Evolutionary conservation across 2,113 vertebrate species (phyloP).

Genomic region (Albula goreensis): DNA sequence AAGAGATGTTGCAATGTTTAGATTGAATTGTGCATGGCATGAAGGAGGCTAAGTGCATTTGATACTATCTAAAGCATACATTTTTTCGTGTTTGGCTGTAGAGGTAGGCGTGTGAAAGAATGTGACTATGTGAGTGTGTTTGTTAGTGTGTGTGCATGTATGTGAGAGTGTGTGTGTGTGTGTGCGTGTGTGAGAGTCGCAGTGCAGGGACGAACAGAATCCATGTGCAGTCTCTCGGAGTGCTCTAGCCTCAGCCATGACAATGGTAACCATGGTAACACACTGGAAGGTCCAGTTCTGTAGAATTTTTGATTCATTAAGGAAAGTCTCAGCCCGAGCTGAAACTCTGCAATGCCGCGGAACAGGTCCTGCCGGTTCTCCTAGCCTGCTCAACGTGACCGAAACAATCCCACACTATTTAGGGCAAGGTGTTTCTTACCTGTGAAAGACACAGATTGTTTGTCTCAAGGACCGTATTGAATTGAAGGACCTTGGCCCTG

Average conservation of each 20-base stretch:
- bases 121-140: too few relatives aligned
- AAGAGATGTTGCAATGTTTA: too few relatives aligned
- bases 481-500: neutral
- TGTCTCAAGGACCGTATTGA: neutral
- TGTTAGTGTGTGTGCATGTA: conserved; percentile 19
- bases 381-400: conserved; percentile 14
- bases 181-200: conserved; percentile 16
- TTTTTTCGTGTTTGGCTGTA: neutral
- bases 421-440: conserved; percentile 23
- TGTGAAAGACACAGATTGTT: conserved; percentile 28
- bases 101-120: neutral
- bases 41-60: too few relatives aligned
- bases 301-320: conserved; percentile 46
- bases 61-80: neutral
- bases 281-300: conserved; percentile 34
- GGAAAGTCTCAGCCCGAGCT: conserved; percentile 32
- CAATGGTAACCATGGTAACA: conserved; percentile 63
- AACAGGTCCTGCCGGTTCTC: conserved; percentile 65
- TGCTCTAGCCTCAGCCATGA: conserved; percentile 47
- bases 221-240: neutral
- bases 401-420: conserved; percentile 36
- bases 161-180: neutral
- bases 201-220: neutral
- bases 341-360: conserved; percentile 21
- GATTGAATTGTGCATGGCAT: too few relatives aligned